Percentiles rank a stretch among this genome's conserved stretches.
phyloP scores from a whole-genome alignment of 1,140 invertebrate genomes.

The Spodoptera litura region DNA sequence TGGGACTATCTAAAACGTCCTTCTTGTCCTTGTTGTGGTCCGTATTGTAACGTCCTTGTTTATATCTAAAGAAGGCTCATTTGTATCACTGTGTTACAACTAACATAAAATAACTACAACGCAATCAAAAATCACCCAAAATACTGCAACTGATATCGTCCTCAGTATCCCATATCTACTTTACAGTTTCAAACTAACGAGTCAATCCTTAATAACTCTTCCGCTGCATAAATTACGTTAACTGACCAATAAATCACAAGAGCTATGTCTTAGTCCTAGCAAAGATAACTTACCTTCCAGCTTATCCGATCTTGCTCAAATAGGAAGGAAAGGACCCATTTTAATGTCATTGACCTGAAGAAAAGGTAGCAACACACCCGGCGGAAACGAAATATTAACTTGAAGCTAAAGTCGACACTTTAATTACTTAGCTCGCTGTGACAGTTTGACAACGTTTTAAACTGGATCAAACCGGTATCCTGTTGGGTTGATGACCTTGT shows the following conservation, averaged over 20 bases:
- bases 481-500: constrained; percentile 13
- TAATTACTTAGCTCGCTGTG: constrained; percentile 11
- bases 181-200: background rate
- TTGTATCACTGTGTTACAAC: too few species aligned
- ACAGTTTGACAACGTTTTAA: constrained; percentile 12
- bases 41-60: too few species aligned
- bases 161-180: too few species aligned
- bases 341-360: constrained; percentile 45
- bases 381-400: constrained; percentile 16
- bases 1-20: too few species aligned
- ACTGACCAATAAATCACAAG: constrained; percentile 10
- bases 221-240: background rate
- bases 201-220: background rate
- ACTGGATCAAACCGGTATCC: constrained; percentile 1
- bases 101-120: too few species aligned
- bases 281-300: constrained; percentile 10
- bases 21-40: too few species aligned
- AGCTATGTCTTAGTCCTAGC: constrained; percentile 3
- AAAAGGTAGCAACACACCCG: constrained; percentile 14
- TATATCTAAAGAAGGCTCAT: too few species aligned
- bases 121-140: too few species aligned
- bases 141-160: too few species aligned
- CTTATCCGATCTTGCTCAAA: constrained; percentile 30
- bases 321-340: constrained; percentile 38
- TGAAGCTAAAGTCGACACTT: constrained; percentile 2